These are phyloP conservation scores for Nysson spinosus DNA, from an alignment of 2,888 invertebrate species.

Conservation along the genomic window DNA sequence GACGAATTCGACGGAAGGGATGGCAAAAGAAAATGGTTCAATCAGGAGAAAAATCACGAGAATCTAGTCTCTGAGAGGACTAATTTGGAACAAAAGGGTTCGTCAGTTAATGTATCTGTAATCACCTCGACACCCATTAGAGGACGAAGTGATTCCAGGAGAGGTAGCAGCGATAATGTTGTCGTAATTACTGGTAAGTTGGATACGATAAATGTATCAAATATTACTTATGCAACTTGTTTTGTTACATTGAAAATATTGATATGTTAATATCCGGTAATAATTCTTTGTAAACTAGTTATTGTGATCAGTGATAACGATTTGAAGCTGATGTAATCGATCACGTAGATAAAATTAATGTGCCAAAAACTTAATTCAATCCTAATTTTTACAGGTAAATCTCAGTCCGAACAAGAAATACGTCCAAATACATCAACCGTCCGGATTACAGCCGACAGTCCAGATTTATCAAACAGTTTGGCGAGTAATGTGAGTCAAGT, in stretches of 20 bases:
- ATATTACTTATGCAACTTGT: neutral
- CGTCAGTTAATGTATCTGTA: conserved; percentile 72
- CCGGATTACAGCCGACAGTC: conserved; percentile 79
- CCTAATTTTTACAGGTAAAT: conserved; percentile 60
- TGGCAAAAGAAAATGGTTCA: conserved; percentile 41
- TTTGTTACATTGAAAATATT: neutral
- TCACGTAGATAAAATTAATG: neutral
- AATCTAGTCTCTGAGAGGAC: conserved; percentile 58
- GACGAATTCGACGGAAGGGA: conserved; percentile 58
- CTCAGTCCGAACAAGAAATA: conserved; percentile 64
- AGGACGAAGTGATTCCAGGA: conserved; percentile 66
- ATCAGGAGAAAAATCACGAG: conserved; percentile 35
- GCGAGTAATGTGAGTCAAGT: conserved; percentile 87
- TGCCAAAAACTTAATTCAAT: neutral
- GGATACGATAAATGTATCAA: neutral
- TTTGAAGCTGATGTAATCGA: too few relatives aligned
- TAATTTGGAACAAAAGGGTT: conserved; percentile 58
- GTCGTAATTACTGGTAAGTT: conserved; percentile 74
- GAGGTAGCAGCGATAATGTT: conserved; percentile 70
- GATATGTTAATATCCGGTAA: too few relatives aligned
- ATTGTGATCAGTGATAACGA: too few relatives aligned
- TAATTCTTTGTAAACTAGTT: too few relatives aligned
- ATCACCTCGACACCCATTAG: conserved; percentile 74
- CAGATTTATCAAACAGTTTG: conserved; percentile 85
- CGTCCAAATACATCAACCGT: conserved; percentile 79